Percentiles rank a stretch among this genome's conserved stretches.
Evolutionary conservation across 2,888 invertebrate genomes (phyloP).

Genomic region (Phengaris alcon): DNA sequence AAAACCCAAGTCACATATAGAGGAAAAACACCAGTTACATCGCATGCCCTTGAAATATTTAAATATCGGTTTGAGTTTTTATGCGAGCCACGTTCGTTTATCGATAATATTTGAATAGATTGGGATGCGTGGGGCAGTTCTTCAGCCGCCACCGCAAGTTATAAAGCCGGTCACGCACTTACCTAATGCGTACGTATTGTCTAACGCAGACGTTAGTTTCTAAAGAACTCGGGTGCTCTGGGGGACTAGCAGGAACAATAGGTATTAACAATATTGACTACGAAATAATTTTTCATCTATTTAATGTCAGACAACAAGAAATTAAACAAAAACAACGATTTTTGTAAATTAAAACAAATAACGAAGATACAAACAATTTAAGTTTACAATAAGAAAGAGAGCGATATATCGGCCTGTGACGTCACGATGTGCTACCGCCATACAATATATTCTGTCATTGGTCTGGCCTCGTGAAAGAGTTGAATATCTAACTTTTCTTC

Average conservation of each 20-base stretch:
- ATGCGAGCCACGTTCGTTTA: conserved; percentile 25
- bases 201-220: conserved; percentile 34
- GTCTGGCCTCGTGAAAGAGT: not conserved
- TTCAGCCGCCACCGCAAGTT: conserved; percentile 48
- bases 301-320: too few relatives aligned
- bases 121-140: conserved; percentile 29
- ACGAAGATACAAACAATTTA: too few relatives aligned
- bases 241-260: too few relatives aligned
- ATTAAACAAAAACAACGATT: too few relatives aligned
- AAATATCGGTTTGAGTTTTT: conserved; percentile 16
- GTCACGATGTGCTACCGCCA: too few relatives aligned
- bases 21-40: conserved; percentile 21
- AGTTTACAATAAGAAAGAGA: too few relatives aligned
- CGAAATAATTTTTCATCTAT: too few relatives aligned
- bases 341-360: too few relatives aligned
- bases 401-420: too few relatives aligned
- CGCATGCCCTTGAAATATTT: conserved; percentile 24
- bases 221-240: conserved; percentile 22
- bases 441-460: too few relatives aligned
- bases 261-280: too few relatives aligned
- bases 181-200: conserved; percentile 61
- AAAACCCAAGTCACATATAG: not conserved
- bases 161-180: conserved; percentile 71
- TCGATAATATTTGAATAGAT: conserved; percentile 31
- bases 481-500: not conserved